Evolutionary conservation across 2,797 vertebrate species (phyloP).

Genomic region (Alca torda): DNA sequence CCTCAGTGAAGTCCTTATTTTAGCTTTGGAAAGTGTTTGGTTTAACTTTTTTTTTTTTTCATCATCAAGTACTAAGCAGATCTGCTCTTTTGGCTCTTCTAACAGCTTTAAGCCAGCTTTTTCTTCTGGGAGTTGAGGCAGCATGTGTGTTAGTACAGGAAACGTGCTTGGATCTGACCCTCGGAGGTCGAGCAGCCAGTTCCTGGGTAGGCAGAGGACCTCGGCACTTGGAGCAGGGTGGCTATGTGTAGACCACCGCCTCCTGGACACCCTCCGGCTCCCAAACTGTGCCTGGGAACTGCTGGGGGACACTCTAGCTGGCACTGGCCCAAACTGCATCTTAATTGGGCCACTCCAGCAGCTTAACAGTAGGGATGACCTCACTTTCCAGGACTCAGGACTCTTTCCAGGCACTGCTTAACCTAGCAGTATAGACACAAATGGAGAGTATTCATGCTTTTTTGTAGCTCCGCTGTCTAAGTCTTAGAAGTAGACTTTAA

Average conservation of each 20-base stretch:
- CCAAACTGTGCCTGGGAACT: neutral
- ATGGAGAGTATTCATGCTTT: neutral
- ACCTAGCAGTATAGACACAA: neutral
- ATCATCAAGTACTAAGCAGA: neutral
- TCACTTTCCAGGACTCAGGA: neutral
- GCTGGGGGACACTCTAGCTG: neutral
- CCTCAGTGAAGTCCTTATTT: neutral
- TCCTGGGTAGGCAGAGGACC: neutral
- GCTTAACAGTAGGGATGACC: neutral
- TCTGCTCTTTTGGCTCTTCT: neutral
- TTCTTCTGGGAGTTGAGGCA: neutral
- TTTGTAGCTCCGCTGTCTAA: neutral
- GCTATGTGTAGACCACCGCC: fast-evolving
- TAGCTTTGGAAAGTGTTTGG: neutral
- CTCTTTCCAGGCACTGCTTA: neutral
- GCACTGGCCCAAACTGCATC: neutral
- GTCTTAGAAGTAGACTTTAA: neutral
- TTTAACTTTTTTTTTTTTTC: neutral
- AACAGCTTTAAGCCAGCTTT: neutral
- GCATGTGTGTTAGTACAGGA: neutral
- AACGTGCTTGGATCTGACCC: neutral
- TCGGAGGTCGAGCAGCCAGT: fast-evolving
- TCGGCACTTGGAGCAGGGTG: fast-evolving
- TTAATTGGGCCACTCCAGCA: neutral
- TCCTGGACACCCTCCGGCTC: neutral